phyloP scores from a whole-genome alignment of 2,113 vertebrate genomes.

The Siniperca knerii region DNA sequence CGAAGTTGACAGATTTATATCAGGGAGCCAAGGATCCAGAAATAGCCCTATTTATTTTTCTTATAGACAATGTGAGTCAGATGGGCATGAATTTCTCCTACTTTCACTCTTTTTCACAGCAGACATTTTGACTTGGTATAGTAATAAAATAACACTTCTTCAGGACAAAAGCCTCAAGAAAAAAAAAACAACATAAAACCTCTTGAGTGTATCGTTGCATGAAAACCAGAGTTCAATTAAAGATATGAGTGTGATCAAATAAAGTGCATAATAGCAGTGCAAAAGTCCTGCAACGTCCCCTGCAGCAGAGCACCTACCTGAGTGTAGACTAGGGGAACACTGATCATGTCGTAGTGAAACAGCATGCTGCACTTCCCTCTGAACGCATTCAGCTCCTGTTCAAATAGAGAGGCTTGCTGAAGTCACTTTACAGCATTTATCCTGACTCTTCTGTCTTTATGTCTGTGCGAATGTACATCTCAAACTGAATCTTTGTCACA shows the following conservation, averaged over 20 bases:
- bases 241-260: neutral
- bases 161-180: neutral
- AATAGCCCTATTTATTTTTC: neutral
- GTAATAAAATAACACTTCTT: neutral
- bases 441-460: neutral
- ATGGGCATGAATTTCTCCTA: neutral
- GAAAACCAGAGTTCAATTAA: neutral
- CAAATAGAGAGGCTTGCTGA: slow-evolving; percentile 27
- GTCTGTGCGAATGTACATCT: neutral
- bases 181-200: neutral
- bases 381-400: slow-evolving; percentile 90
- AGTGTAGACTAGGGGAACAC: slow-evolving; percentile 92
- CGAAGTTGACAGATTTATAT: neutral
- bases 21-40: neutral
- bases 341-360: slow-evolving; percentile 96
- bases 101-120: neutral
- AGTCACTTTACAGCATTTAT: slow-evolving; percentile 1
- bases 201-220: neutral
- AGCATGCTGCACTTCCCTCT: slow-evolving; percentile 92
- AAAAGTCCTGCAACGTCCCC: accelerated
- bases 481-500: neutral
- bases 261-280: neutral
- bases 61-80: neutral
- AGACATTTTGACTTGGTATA: no score
- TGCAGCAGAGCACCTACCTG: slow-evolving; percentile 83